Conservation (phyloP, 1,140 invertebrate genomes). For the Hyles vespertilio region DNA sequence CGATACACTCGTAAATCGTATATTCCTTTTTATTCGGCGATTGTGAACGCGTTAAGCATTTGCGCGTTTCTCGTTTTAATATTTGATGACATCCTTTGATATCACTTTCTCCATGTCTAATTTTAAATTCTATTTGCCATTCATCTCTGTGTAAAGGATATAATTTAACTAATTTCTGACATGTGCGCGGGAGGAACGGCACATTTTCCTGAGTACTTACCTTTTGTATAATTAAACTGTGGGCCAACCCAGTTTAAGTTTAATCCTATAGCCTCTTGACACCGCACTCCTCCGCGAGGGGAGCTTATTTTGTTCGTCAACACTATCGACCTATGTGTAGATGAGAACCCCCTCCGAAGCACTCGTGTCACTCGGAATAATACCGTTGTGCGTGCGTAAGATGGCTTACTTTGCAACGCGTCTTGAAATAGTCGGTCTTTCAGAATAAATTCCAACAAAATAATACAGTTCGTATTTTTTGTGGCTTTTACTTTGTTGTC, state of each 20-base stretch:
- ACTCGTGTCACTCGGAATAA: slow-evolving; percentile 54
- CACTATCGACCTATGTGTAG: slow-evolving; percentile 68
- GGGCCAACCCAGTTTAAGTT: slow-evolving; percentile 73
- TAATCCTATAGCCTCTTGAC: slow-evolving; percentile 75
- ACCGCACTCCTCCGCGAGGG: slow-evolving; percentile 61
- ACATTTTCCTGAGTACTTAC: slow-evolving; percentile 63
- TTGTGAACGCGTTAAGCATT: slow-evolving; percentile 26
- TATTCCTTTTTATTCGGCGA: slow-evolving; percentile 25
- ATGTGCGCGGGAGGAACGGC: slow-evolving; percentile 53
- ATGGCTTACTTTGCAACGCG: slow-evolving; percentile 47
- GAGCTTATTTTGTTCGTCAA: slow-evolving; percentile 73
- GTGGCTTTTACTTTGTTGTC: no score
- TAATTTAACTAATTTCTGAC: slow-evolving; percentile 68
- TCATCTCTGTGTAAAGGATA: slow-evolving; percentile 51
- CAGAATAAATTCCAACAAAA: slow-evolving; percentile 40
- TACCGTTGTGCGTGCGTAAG: slow-evolving; percentile 41
- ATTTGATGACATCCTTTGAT: slow-evolving; percentile 43
- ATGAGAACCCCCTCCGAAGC: slow-evolving; percentile 50
- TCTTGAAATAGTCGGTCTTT: slow-evolving; percentile 36
- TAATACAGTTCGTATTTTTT: slow-evolving; percentile 33
- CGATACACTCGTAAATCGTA: slow-evolving; percentile 26
- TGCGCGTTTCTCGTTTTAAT: slow-evolving; percentile 35
- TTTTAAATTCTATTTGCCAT: slow-evolving; percentile 60
- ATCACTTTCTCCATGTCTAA: slow-evolving; percentile 48
- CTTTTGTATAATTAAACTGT: slow-evolving; percentile 74